Evolutionary conservation across 2,797 vertebrate genomes (phyloP).

Genomic region (Pteropus rufus): DNA sequence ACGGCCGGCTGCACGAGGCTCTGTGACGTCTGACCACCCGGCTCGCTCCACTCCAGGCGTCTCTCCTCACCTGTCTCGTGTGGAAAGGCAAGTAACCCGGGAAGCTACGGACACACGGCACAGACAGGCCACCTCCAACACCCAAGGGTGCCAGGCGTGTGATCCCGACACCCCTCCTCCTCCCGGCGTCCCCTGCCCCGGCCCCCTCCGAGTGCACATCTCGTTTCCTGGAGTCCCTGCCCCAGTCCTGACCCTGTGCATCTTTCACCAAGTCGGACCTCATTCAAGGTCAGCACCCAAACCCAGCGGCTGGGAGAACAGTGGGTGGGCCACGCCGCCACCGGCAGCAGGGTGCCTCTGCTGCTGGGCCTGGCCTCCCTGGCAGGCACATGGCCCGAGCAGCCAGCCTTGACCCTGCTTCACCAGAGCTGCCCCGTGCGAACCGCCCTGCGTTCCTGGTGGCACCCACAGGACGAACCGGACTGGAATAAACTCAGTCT

Average conservation of each 20-base stretch:
- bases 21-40: too few species aligned
- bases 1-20: too few species aligned
- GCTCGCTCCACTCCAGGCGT: too few species aligned
- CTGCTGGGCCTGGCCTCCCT: rapidly evolving
- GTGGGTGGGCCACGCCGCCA: too few species aligned
- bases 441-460: rapidly evolving
- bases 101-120: too few species aligned
- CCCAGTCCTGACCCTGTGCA: background rate
- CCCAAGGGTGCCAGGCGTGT: too few species aligned
- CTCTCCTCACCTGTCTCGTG: too few species aligned
- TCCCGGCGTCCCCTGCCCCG: background rate
- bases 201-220: background rate
- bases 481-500: background rate
- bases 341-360: too few species aligned
- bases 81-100: too few species aligned
- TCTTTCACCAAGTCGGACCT: background rate
- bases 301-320: too few species aligned
- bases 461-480: rapidly evolving
- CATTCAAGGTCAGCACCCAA: too few species aligned
- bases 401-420: background rate
- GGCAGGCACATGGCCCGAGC: rapidly evolving
- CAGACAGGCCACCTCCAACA: too few species aligned
- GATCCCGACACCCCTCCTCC: rapidly evolving
- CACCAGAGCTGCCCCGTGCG: rapidly evolving
- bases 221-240: background rate